These are phyloP conservation scores for Dioctria rufipes DNA, from an alignment of 2,888 invertebrate genomes.

Conservation along the genomic window DNA sequence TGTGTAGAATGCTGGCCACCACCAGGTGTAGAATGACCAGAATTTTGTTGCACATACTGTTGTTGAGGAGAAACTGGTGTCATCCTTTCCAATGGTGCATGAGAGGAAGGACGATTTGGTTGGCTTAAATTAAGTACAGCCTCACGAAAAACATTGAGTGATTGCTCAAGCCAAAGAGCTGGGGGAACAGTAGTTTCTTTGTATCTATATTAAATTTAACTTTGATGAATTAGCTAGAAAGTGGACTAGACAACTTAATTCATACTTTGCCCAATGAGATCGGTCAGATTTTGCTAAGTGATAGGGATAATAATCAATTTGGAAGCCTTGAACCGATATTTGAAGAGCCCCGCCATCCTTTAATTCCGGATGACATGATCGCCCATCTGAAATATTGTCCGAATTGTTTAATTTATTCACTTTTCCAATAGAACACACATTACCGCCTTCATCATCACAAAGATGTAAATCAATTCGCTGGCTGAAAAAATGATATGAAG, in stretches of 20 bases:
- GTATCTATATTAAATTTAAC: conserved; percentile 71
- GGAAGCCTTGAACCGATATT: conserved; percentile 88
- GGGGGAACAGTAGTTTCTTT: conserved; percentile 85
- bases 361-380: conserved; percentile 87
- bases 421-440: conserved; percentile 64
- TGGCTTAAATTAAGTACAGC: conserved; percentile 84
- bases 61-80: conserved; percentile 66
- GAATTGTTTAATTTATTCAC: not conserved
- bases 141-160: conserved; percentile 84
- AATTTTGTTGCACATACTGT: conserved; percentile 41
- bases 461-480: conserved; percentile 96
- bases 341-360: conserved; percentile 94
- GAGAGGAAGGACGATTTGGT: conserved; percentile 72
- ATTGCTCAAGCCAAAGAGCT: conserved; percentile 89
- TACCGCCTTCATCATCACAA: conserved; percentile 94
- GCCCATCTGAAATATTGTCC: conserved; percentile 76
- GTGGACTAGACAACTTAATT: not conserved
- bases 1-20: conserved; percentile 36
- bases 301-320: conserved; percentile 96
- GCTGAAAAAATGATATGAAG: conserved; percentile 96
- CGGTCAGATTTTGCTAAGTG: conserved; percentile 92
- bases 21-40: conserved; percentile 61
- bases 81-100: conserved; percentile 69
- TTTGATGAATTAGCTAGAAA: not conserved
- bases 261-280: conserved; percentile 88